Percentiles rank a stretch among this genome's conserved stretches.
phyloP scores from a whole-genome alignment of 1,140 invertebrate species.

The Batillaria attramentaria region DNA sequence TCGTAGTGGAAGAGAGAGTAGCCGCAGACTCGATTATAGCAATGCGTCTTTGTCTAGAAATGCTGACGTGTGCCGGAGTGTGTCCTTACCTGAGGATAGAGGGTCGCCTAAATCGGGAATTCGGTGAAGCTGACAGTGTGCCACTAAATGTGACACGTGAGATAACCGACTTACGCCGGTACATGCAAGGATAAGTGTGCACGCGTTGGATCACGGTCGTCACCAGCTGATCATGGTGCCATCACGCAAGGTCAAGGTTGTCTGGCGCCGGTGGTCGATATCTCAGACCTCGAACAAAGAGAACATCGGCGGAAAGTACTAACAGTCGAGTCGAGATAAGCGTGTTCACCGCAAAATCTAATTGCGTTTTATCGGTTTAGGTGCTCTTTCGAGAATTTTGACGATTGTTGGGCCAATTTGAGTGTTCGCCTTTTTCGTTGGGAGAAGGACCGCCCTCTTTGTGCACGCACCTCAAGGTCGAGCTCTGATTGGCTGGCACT shows the following conservation, averaged over 20 bases:
- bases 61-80: background rate
- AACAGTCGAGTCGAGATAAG: background rate
- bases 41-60: too few species aligned
- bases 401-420: background rate
- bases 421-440: background rate
- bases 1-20: too few species aligned
- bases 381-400: background rate
- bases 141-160: background rate
- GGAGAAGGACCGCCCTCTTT: background rate
- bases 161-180: background rate
- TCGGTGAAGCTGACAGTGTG: background rate
- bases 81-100: background rate
- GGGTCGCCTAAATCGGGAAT: background rate
- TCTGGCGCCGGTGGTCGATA: too few species aligned
- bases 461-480: background rate
- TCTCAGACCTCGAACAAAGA: background rate
- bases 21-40: too few species aligned
- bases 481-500: slow-evolving; percentile 23
- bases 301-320: background rate
- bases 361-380: background rate
- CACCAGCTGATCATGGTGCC: slow-evolving; percentile 25
- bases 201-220: background rate
- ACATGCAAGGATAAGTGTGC: background rate
- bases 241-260: slow-evolving; percentile 27
- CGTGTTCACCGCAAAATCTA: background rate